These are phyloP conservation scores for Brachypodius melanocephalos DNA, from an alignment of 2,113 vertebrate genomes.

Conservation along the genomic window DNA sequence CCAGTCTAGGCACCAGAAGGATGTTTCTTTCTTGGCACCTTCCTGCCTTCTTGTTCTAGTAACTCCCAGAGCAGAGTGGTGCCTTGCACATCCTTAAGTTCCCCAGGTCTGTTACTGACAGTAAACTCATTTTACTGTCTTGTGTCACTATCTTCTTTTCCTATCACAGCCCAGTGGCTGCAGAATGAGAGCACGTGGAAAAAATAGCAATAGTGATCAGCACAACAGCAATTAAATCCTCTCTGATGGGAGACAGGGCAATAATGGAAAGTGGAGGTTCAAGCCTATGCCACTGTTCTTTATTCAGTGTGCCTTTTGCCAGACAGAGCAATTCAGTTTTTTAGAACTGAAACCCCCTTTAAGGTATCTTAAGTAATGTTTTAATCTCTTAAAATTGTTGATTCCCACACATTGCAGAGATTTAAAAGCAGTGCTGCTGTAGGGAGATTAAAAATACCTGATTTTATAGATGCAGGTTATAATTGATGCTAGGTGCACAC, in stretches of 20 bases:
- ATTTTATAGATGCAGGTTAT: background rate
- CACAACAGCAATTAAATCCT: background rate
- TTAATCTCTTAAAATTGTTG: background rate
- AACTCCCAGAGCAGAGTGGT: background rate
- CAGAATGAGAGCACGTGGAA: background rate
- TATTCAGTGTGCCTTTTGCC: background rate
- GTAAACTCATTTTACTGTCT: background rate
- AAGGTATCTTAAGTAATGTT: background rate
- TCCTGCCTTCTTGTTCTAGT: background rate
- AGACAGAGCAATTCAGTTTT: background rate
- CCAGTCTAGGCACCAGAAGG: background rate
- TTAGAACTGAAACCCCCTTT: background rate
- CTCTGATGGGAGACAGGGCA: background rate
- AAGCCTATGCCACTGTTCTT: background rate
- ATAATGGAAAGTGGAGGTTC: background rate
- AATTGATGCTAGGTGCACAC: background rate
- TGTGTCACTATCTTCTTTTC: background rate
- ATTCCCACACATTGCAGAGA: background rate
- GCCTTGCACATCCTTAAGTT: background rate
- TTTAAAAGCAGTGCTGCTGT: background rate
- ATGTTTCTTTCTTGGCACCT: background rate
- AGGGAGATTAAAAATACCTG: background rate
- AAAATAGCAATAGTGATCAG: background rate
- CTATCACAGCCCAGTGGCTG: background rate
- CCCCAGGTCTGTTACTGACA: background rate